These are phyloP conservation scores for Tragelaphus eurycerus DNA, from an alignment of 2,797 vertebrate species.

Conservation along the genomic window DNA sequence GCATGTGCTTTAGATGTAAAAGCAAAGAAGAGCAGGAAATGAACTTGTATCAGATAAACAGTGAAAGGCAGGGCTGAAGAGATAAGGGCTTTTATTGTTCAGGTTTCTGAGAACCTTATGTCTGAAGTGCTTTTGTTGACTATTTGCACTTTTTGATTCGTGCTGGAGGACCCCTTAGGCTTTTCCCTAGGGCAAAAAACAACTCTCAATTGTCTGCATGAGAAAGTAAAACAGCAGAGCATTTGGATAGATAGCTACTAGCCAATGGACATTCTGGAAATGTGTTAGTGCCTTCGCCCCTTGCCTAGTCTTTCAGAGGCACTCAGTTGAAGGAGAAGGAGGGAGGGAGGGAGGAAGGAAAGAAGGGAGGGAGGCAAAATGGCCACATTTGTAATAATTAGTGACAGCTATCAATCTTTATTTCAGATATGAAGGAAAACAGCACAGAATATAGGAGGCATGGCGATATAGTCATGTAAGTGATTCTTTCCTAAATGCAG, in stretches of 20 bases:
- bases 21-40: background rate
- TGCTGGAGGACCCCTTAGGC: background rate
- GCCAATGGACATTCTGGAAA: background rate
- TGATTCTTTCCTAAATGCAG: background rate
- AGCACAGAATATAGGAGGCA: background rate
- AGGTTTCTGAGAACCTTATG: background rate
- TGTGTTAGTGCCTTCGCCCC: background rate
- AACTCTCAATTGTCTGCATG: background rate
- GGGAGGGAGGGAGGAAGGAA: background rate
- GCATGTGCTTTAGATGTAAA: background rate
- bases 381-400: background rate
- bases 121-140: background rate
- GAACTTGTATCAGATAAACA: background rate
- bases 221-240: background rate
- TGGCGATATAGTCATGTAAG: background rate
- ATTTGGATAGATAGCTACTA: background rate
- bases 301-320: background rate
- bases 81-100: background rate
- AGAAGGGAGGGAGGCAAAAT: background rate
- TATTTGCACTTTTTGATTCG: background rate
- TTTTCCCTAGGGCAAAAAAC: background rate
- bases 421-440: background rate
- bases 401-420: background rate
- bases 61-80: background rate
- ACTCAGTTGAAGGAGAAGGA: background rate